Conservation (phyloP, 2,888 invertebrate species). For the Chrysolina haemoptera region DNA sequence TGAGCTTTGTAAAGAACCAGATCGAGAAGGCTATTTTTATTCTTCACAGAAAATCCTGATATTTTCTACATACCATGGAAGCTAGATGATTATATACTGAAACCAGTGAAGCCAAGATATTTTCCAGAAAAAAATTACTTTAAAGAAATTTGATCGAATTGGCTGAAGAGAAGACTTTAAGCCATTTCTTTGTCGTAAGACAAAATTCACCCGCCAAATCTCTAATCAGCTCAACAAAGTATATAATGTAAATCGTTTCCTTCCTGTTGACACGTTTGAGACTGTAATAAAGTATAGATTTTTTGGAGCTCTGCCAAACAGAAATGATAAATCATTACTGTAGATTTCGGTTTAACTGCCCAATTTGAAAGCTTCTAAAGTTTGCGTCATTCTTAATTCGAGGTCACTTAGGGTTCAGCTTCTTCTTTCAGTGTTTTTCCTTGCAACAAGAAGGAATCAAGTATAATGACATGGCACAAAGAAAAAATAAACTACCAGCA, state of each 20-base stretch:
- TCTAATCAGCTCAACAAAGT: slow-evolving; percentile 1
- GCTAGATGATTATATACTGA: too few relatives aligned
- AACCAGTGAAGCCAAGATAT: background rate
- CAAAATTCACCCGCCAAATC: background rate
- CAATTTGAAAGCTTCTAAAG: background rate
- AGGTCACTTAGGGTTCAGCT: background rate
- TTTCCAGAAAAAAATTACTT: background rate
- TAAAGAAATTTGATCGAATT: too few relatives aligned
- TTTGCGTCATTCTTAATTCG: slow-evolving; percentile 10
- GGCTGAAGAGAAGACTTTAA: background rate
- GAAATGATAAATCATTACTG: slow-evolving; percentile 8
- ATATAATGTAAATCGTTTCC: background rate
- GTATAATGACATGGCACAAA: background rate
- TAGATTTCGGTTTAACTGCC: background rate
- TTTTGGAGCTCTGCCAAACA: slow-evolving; percentile 3
- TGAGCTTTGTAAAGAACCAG: too few relatives aligned
- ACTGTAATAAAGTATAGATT: slow-evolving; percentile 6
- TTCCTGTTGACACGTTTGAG: background rate
- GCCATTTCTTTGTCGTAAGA: background rate
- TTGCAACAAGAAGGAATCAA: background rate
- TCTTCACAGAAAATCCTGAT: too few relatives aligned
- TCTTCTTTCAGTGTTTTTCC: background rate
- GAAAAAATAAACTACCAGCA: background rate
- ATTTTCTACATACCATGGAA: too few relatives aligned
- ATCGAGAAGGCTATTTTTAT: too few relatives aligned